phyloP scores from a whole-genome alignment of 1,140 invertebrate species.

The Cheumatopsyche charites region DNA sequence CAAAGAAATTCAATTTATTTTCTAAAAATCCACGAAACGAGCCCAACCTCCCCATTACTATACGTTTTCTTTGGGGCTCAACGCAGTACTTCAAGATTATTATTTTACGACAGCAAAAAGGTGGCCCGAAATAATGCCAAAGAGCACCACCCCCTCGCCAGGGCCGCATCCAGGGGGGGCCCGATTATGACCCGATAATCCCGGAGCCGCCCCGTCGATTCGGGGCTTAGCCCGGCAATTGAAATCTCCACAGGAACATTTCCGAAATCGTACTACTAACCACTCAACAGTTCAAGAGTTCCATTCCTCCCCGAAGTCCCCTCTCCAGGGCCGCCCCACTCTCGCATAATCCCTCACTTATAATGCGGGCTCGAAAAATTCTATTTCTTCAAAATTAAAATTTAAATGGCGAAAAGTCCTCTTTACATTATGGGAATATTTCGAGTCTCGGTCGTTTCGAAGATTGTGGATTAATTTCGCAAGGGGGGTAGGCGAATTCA shows the following conservation, averaged over 20 bases:
- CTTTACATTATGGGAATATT: too few species aligned
- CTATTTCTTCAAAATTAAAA: too few species aligned
- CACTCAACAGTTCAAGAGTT: slow-evolving; percentile 24
- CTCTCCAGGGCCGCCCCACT: too few species aligned
- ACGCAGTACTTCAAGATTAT: neutral
- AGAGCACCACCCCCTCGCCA: neutral
- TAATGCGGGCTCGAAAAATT: slow-evolving; percentile 14
- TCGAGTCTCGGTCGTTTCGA: too few species aligned
- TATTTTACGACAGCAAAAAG: slow-evolving; percentile 17
- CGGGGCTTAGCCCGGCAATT: slow-evolving; percentile 21
- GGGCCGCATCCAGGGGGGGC: neutral
- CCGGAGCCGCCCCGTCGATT: neutral
- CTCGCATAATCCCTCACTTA: slow-evolving; percentile 21
- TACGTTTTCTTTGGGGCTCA: too few species aligned
- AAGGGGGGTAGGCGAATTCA: too few species aligned
- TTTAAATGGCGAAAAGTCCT: too few species aligned
- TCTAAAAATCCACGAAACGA: too few species aligned
- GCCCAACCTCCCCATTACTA: too few species aligned
- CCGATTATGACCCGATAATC: slow-evolving; percentile 19
- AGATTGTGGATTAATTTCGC: too few species aligned
- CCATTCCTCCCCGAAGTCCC: neutral
- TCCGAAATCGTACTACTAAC: slow-evolving; percentile 22
- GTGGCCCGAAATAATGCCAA: slow-evolving; percentile 3
- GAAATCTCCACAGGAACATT: slow-evolving; percentile 24
- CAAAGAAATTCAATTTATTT: too few species aligned